Base-by-base conservation (phyloP, 1,140 invertebrate species). In the Drosophila triauraria region DNA sequence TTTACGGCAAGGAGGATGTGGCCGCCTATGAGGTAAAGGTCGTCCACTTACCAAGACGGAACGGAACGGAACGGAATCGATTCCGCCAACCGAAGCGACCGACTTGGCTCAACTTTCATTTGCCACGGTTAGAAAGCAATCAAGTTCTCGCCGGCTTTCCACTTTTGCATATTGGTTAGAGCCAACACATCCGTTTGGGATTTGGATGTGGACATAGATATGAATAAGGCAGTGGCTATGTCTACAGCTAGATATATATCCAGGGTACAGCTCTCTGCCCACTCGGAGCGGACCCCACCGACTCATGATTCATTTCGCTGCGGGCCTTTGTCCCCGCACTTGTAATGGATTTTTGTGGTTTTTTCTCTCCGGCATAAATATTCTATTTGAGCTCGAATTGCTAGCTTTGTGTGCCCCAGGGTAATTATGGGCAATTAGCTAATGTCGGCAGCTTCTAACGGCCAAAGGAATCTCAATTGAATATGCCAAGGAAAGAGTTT, bases 1-100 rank as follows among this genome's bases (percentile, higher is more conserved):
- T 76, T 46, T 92, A 91, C 59, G 88, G 86, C 80, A 92, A 91
- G 51, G 92, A 93, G 80, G 92, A 93, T 81, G 64, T 93, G 53
- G 92, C 92, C 54, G 92, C 92, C 75, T 92, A 93, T 86, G 92
- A 93, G 92, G 92, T 93, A 91, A 85, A 85, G 65, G 50, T 78
- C 67, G 58, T 65, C 54, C 10, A 58, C 40, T 53, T 42, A 38
- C 5, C 20, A 13, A 30, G 46, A 69, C 17, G 32, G 6, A 30
- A 30, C 17, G 32, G 6, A 30, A 30, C 17, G 32, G 35, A 59
- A 58, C 20, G 62, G 15, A 35, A 44, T 64, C 57, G 62, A 20
- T 51, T 69, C 63, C 65, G 23, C 32, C 38, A 35, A 35, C 32
- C 32, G 32, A 35, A 35, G 32, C 32, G 32, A 35, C 32, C 32